phyloP scores from a whole-genome alignment of 2,113 vertebrate species.

The Chaenocephalus aceratus region DNA sequence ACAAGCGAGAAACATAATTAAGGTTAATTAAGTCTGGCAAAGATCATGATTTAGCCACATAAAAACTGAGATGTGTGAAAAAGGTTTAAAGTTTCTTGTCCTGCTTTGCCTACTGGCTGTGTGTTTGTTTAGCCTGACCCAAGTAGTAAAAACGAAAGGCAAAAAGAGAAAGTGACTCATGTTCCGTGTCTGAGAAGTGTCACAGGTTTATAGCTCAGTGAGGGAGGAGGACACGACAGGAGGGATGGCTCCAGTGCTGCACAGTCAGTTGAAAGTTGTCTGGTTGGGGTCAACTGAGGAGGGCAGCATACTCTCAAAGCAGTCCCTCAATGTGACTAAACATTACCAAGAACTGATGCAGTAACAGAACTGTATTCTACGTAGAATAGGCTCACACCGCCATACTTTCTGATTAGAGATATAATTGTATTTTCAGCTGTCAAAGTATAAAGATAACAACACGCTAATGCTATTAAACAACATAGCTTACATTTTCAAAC shows the following conservation, averaged over 20 bases:
- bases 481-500: too few species aligned
- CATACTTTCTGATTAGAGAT: background rate
- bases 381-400: background rate
- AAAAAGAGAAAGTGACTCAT: slow-evolving; percentile 43
- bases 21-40: background rate
- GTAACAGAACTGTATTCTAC: background rate
- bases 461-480: too few species aligned
- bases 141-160: background rate
- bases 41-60: background rate
- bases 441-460: too few species aligned
- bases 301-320: slow-evolving; percentile 6
- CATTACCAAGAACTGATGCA: background rate
- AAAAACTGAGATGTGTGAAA: background rate
- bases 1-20: background rate
- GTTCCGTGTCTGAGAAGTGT: slow-evolving; percentile 55
- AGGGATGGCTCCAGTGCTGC: slow-evolving; percentile 33
- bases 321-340: slow-evolving; percentile 2
- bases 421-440: background rate
- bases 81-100: background rate
- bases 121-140: slow-evolving; percentile 10
- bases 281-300: slow-evolving; percentile 31
- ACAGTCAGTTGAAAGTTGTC: slow-evolving; percentile 51
- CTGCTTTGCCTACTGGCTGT: background rate
- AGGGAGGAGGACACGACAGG: background rate
- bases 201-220: slow-evolving; percentile 51